These are phyloP conservation scores for Fulica atra DNA, from an alignment of 2,113 vertebrate genomes.

Conservation along the genomic window DNA sequence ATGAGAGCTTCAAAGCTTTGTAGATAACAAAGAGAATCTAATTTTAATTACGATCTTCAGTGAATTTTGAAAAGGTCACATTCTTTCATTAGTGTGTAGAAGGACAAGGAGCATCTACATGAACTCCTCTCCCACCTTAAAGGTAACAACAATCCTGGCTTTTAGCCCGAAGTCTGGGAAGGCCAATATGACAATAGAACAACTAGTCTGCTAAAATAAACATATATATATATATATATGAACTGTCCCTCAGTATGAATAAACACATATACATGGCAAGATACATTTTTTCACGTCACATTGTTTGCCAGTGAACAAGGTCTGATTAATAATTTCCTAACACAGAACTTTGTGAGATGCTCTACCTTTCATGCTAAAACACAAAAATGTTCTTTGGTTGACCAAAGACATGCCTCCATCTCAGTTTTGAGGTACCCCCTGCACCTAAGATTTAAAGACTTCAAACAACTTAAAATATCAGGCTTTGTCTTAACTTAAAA, in stretches of 20 bases:
- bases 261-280: not conserved
- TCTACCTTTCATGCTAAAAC: not conserved
- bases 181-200: not conserved
- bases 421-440: not conserved
- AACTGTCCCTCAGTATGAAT: not conserved
- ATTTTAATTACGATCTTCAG: slow-evolving; percentile 19
- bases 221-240: no score
- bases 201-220: not conserved
- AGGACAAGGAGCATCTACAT: not conserved
- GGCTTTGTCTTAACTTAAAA: not conserved
- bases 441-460: not conserved
- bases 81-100: not conserved
- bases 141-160: not conserved
- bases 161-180: not conserved
- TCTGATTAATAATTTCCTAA: not conserved
- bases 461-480: not conserved
- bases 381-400: not conserved
- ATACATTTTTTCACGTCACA: not conserved
- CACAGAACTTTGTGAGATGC: not conserved
- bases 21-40: not conserved
- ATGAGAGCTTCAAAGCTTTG: not conserved
- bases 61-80: slow-evolving; percentile 1
- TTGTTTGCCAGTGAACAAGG: not conserved
- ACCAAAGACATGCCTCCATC: not conserved
- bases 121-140: not conserved